Evolutionary conservation across 2,888 invertebrate species (phyloP), one percentile per base, ranked within the genome.

Genomic region (Magallana nippona): DNA sequence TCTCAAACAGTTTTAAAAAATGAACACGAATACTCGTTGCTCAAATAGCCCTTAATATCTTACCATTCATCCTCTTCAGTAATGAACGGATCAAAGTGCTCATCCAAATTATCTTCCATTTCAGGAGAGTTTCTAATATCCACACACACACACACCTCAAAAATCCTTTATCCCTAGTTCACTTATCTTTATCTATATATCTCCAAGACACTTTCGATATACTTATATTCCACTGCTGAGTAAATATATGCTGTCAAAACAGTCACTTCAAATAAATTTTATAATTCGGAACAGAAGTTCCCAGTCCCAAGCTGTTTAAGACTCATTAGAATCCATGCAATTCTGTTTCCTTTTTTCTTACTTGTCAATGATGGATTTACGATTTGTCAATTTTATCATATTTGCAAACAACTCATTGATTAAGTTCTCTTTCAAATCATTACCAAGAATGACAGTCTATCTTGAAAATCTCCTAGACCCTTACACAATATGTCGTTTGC

Each of bases 231-330:
- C 32, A 71, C 71, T 71, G 22, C 32, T 71, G 32, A 22, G 15
- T 32, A 71, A 71, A 71, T 71, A 71, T 71, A 71, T 71, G 71
- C 71, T 71, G 71, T 71, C 71, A 71, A 71, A 71, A 71, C 71
- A 71, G 71, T 71, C 71, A 27, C 71, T 71, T 71, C 22, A 27
- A 71, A 27, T 71, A 22, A 27, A 71, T 71, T 32, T 71, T 32
- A 22, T 71, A 71, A 27, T 15, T 27, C 32, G 22, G 22, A 71
- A 62, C 71, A 13, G 71, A 11, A 22, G 71, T 27, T 27, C 71
- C 5, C 44, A 44, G 44, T 44, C 44, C 44, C 44, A 8, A 44
- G 44, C 44, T 44, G 44, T 44, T 44, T 44, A 8, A 44, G 44
- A 44, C 44, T 44, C 44, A 8, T 44, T 44, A 44, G 44, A 44